A percentile compares a stretch with the other conserved stretches of the same genome.
Evolutionary conservation across 1,140 invertebrate species (phyloP).

Genomic region (Physella acuta): DNA sequence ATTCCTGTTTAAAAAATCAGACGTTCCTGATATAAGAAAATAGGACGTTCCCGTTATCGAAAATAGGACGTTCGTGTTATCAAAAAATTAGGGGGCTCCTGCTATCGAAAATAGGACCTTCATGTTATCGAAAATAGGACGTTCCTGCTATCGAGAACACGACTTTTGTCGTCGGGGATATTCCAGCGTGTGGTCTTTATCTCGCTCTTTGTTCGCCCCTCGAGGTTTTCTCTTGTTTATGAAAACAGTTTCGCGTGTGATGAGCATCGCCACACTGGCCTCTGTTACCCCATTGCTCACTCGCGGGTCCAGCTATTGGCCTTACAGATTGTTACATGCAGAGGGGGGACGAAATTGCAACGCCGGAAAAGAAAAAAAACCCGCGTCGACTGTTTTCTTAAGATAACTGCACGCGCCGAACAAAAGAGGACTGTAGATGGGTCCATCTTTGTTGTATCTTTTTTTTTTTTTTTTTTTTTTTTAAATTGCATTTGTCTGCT

Average conservation of each 20-base stretch:
- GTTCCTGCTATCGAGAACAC: no score
- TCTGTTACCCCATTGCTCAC: not conserved
- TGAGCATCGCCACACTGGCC: not conserved
- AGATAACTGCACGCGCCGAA: slow-evolving; percentile 2
- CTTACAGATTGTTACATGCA: slow-evolving; percentile 2
- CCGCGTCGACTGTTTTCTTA: not conserved
- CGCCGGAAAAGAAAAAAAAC: not conserved
- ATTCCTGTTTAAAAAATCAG: no score
- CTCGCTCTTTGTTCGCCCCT: not conserved
- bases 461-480: not conserved
- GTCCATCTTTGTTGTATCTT: slow-evolving; percentile 1
- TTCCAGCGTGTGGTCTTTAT: not conserved
- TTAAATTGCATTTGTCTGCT: no score
- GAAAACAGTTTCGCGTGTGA: not conserved
- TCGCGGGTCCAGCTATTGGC: not conserved
- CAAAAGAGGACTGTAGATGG: not conserved
- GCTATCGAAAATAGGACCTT: no score
- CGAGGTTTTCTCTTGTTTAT: not conserved
- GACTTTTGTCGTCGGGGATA: not conserved
- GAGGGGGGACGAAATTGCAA: no score
- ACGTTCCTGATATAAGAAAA: no score
- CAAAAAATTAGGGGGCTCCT: no score
- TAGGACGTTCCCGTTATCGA: no score
- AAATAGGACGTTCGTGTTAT: no score
- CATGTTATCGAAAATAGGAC: no score